phyloP scores from a whole-genome alignment of 2,113 vertebrate genomes.

The Arizona elegans region DNA sequence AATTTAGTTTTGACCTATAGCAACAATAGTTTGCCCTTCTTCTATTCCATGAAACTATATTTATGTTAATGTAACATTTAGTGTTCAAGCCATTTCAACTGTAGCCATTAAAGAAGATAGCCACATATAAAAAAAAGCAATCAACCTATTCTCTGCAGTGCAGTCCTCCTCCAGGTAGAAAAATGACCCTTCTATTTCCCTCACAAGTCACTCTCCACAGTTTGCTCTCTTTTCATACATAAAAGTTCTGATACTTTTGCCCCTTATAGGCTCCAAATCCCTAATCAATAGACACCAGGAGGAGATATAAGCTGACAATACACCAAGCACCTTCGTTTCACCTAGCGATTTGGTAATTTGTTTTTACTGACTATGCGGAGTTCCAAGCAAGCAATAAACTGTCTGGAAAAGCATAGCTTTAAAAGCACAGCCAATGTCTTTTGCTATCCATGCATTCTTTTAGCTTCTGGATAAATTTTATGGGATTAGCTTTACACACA shows the following conservation, averaged over 20 bases:
- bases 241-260: not conserved
- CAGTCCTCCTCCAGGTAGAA: not conserved
- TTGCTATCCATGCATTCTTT: not conserved
- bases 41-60: not conserved
- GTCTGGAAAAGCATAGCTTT: not conserved
- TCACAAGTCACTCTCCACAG: not conserved
- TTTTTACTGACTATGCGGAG: not conserved
- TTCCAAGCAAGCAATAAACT: not conserved
- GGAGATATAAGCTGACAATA: not conserved
- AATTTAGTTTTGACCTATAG: not conserved
- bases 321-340: not conserved
- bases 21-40: not conserved
- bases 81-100: not conserved
- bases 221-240: not conserved
- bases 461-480: not conserved
- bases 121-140: not conserved
- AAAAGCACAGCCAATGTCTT: not conserved
- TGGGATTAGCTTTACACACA: not conserved
- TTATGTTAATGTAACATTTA: not conserved
- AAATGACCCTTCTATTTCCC: constrained; percentile 1
- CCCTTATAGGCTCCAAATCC: not conserved
- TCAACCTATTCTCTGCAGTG: constrained; percentile 3
- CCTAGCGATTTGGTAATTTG: not conserved
- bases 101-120: not conserved
- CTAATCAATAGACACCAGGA: not conserved